phyloP scores from a whole-genome alignment of 1,140 invertebrate species.

The Pollicipes pollicipes region DNA sequence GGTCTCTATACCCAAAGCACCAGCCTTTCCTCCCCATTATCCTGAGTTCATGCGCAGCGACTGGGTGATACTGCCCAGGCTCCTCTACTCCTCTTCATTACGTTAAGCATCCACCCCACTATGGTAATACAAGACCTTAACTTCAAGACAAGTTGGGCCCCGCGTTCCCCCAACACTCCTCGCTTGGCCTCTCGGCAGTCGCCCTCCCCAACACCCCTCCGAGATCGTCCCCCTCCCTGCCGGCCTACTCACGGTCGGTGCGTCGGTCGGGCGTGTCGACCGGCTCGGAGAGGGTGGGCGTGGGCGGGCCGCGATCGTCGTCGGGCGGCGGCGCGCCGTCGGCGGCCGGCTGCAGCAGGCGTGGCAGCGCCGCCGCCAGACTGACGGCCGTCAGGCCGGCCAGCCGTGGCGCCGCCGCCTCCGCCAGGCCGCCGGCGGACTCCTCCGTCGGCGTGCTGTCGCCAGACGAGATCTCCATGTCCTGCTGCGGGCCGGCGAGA shows the following conservation, averaged over 20 bases:
- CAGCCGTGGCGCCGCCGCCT: constrained; percentile 9
- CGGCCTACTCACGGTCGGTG: constrained; percentile 35
- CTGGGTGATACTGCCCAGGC: too few species aligned
- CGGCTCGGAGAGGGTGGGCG: constrained; percentile 1
- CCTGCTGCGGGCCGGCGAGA: constrained; percentile 30
- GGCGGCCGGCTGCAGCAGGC: constrained; percentile 30
- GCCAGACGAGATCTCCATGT: constrained; percentile 73
- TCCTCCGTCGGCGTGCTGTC: constrained; percentile 55
- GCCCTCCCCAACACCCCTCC: not conserved
- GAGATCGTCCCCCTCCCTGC: constrained; percentile 6
- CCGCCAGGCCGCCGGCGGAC: constrained; percentile 11
- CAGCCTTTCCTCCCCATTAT: too few species aligned
- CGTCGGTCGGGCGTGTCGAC: constrained; percentile 26
- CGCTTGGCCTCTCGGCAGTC: not conserved
- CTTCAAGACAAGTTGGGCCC: too few species aligned
- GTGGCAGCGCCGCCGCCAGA: constrained; percentile 41
- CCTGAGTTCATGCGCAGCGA: too few species aligned
- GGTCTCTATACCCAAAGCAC: too few species aligned
- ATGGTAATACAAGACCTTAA: too few species aligned
- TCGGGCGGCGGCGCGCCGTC: not conserved
- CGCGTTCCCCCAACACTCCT: too few species aligned
- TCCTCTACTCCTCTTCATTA: too few species aligned
- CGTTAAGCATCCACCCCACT: too few species aligned
- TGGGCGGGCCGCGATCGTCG: constrained; percentile 9
- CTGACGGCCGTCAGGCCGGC: constrained; percentile 31